Conservation (phyloP, 2,113 vertebrate species). For the Paramisgurnus dabryanus region DNA sequence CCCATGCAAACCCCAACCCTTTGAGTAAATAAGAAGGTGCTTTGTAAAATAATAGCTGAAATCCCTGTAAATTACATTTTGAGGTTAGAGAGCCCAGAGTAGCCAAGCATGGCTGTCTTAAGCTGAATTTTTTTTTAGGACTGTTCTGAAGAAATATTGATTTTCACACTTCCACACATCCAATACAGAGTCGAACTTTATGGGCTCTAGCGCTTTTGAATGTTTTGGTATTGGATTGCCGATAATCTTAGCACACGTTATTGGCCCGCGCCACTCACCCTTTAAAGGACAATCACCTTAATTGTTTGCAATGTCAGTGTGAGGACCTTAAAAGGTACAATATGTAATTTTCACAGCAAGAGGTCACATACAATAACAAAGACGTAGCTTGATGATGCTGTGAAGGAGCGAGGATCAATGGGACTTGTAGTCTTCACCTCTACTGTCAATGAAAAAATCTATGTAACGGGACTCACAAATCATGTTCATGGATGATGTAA, state of each 20-base stretch:
- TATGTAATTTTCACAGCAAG: no score
- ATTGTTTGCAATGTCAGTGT: not conserved
- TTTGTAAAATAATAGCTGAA: slow-evolving; percentile 7
- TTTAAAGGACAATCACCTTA: not conserved
- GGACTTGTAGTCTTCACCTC: no score
- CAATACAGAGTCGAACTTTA: slow-evolving; percentile 8
- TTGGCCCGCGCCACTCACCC: not conserved
- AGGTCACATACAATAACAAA: no score
- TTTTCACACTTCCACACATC: slow-evolving; percentile 14
- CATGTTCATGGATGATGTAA: no score
- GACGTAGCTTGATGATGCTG: no score
- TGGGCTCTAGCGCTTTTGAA: slow-evolving; percentile 10
- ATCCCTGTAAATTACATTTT: slow-evolving; percentile 6
- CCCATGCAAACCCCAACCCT: slow-evolving; percentile 16
- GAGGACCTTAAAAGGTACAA: not conserved
- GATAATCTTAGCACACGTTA: not conserved
- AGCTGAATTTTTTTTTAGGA: not conserved
- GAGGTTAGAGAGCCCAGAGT: no score
- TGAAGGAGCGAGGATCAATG: no score
- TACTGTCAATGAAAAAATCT: no score
- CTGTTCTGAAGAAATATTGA: not conserved
- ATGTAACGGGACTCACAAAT: no score
- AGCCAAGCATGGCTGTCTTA: not conserved
- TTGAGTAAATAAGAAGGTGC: slow-evolving; percentile 33
- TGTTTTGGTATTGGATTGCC: not conserved